A percentile compares a stretch with the other conserved stretches of the same genome.
These are phyloP conservation scores for Campylomormyrus numenius DNA, from an alignment of 2,113 vertebrate species.

Conservation along the genomic window DNA sequence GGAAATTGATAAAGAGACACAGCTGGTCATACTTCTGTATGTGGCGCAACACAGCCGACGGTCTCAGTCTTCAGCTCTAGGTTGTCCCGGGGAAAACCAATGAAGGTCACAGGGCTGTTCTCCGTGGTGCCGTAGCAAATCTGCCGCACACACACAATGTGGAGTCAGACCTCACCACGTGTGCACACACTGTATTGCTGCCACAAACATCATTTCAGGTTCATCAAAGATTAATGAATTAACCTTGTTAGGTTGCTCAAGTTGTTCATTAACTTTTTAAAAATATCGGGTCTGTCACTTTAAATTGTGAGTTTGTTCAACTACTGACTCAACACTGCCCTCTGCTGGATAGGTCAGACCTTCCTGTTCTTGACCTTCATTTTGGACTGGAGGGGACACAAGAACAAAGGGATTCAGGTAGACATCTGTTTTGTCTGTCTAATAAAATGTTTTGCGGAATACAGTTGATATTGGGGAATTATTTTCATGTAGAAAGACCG, in stretches of 20 bases:
- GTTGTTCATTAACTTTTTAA: neutral
- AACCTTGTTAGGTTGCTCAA: neutral
- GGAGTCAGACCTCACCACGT: neutral
- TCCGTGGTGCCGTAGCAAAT: conserved; percentile 87
- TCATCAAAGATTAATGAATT: neutral
- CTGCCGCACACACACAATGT: conserved; percentile 46
- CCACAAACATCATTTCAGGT: neutral
- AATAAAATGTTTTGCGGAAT: no score
- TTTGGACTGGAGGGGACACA: neutral
- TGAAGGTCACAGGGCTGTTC: conserved; percentile 89
- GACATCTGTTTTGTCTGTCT: neutral
- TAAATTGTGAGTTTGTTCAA: neutral
- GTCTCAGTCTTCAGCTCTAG: conserved; percentile 61
- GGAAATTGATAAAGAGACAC: neutral
- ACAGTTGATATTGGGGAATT: no score
- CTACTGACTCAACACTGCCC: neutral
- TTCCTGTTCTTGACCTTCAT: neutral
- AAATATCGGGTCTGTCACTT: neutral
- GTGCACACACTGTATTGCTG: neutral
- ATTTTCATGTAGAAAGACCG: neutral
- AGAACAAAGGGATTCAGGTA: neutral
- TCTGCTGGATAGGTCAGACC: neutral
- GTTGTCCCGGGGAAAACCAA: conserved; percentile 62
- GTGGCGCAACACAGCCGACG: conserved; percentile 68
- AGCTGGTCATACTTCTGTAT: conserved; percentile 74